Evolutionary conservation across 2,888 invertebrate genomes (phyloP), one percentile per base, ranked within the genome.

Genomic region (Conistra vaccinii): DNA sequence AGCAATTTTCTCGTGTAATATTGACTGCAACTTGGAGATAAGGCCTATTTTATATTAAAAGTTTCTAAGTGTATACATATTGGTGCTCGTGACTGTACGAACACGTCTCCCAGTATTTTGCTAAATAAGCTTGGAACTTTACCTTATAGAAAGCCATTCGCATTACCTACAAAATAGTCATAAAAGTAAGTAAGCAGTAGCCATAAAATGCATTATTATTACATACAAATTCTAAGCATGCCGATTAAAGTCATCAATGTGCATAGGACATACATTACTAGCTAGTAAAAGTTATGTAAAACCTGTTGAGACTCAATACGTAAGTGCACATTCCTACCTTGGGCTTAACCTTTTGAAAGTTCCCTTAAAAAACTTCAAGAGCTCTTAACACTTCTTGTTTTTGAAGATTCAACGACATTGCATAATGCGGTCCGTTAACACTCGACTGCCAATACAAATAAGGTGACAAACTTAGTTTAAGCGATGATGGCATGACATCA

Each of bases 361-460:
- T 85, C 74, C 39, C 45, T 82, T 82, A 48, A 72, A 82, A 72
- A 60, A 12, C 48, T 84, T 7, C 39, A 78, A 57, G 60, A 69
- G 23, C 42, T 76, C 29, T 63, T 69, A 72, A 39, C 45, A 70
- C 55, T 76, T 72, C 48, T 78, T 55, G 29, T 53, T 2, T 67
- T 67, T 68, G 26, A 55, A 69, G 69, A 83, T 65, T 75, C 39
- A 61, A 72, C 65, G 58, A 75, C 42, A 57, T 78, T 85, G 81
- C 81, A 87, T 88, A 85, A 88, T 60, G 51, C 77, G 69, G 71
- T 84, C 82, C 82, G 61, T 76, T 83, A 77, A 60, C 76, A 81
- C 80, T 80, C 69, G 74, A 85, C 78, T 78, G 83, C 84, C 76
- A 86, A 87, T 80, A 84, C 84, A 88, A 88, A 87, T 85, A 86